Conservation (phyloP, 1,140 invertebrate species). For the Ylistrum balloti region DNA sequence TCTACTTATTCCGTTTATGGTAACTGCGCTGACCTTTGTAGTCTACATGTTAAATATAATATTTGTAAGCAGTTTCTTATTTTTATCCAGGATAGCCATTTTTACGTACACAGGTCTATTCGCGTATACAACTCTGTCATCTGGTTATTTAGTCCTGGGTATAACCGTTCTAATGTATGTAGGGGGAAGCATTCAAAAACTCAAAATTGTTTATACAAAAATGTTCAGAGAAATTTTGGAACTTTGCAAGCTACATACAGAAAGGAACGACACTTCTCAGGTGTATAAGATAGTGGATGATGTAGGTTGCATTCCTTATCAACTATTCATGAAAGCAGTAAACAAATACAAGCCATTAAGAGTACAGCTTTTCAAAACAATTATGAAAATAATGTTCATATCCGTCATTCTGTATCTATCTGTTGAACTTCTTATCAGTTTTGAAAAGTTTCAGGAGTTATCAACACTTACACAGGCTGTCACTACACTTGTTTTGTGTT, state of each 20-base stretch:
- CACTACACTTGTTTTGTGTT: constrained; percentile 52
- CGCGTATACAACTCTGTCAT: constrained; percentile 49
- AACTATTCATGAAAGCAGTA: constrained; percentile 50
- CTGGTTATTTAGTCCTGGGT: constrained; percentile 55
- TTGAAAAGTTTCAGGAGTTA: constrained; percentile 50
- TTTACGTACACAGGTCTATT: constrained; percentile 60
- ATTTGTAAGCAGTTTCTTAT: constrained; percentile 57
- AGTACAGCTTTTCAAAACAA: constrained; percentile 51
- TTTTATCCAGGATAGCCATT: constrained; percentile 50
- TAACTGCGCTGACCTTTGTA: constrained; percentile 41
- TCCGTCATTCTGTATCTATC: constrained; percentile 51
- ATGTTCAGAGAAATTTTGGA: constrained; percentile 44
- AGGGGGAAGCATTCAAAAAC: constrained; percentile 49
- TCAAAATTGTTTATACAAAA: constrained; percentile 44
- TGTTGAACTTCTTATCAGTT: constrained; percentile 50
- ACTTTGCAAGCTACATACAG: constrained; percentile 46
- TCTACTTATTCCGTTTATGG: neutral
- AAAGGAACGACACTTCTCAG: neutral
- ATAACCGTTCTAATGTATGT: constrained; percentile 53
- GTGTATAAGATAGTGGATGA: constrained; percentile 47
- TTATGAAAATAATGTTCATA: constrained; percentile 49
- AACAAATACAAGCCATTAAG: constrained; percentile 46
- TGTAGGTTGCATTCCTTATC: constrained; percentile 41
- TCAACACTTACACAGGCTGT: constrained; percentile 49
- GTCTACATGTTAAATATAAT: constrained; percentile 59